These are phyloP conservation scores for Microchrysa polita DNA, from an alignment of 2,888 invertebrate species.

Conservation along the genomic window DNA sequence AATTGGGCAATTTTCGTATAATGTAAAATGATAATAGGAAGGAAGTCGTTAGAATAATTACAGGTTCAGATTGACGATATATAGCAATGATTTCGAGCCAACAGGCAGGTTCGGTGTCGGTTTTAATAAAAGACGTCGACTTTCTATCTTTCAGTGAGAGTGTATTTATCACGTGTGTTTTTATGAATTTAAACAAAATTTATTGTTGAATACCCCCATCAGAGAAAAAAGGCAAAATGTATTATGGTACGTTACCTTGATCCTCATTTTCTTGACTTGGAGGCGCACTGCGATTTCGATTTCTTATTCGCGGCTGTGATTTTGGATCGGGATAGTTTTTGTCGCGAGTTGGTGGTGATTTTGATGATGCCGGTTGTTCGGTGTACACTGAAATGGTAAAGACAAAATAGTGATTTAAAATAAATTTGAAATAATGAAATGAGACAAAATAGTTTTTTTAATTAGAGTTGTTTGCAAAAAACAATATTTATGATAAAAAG, in stretches of 20 bases:
- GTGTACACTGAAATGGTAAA: constrained; percentile 67
- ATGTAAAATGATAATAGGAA: constrained; percentile 25
- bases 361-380: constrained; percentile 78
- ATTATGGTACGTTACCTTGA: constrained; percentile 52
- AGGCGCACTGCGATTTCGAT: constrained; percentile 53
- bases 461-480: too few relatives aligned
- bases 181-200: constrained; percentile 2
- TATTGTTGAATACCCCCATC: too few relatives aligned
- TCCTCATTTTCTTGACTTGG: constrained; percentile 52
- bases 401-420: constrained; percentile 20
- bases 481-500: too few relatives aligned
- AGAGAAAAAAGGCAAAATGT: not conserved
- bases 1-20: constrained; percentile 33
- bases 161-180: not conserved
- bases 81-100: not conserved
- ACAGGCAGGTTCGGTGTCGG: not conserved
- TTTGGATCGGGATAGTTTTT: constrained; percentile 81
- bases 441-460: too few relatives aligned
- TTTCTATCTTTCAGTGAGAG: not conserved
- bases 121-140: not conserved
- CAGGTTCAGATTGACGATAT: constrained; percentile 4
- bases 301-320: constrained; percentile 69
- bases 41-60: constrained; percentile 33
- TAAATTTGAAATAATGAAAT: too few relatives aligned
- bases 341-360: constrained; percentile 82